These are phyloP conservation scores for Metellina segmentata DNA, from an alignment of 2,888 invertebrate species.

Conservation along the genomic window DNA sequence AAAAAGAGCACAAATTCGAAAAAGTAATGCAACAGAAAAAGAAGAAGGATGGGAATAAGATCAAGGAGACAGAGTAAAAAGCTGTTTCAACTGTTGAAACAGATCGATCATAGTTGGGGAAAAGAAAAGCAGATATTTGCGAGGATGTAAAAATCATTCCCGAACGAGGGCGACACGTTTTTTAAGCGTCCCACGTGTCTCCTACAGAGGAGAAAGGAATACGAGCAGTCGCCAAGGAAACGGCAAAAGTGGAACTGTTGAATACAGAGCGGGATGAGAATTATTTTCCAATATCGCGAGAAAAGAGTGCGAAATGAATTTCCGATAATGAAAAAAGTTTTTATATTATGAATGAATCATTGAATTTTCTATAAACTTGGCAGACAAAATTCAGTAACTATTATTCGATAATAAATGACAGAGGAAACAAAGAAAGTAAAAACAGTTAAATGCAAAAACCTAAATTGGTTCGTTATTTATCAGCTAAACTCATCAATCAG, in stretches of 20 bases:
- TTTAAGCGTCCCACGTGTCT: neutral
- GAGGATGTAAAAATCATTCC: neutral
- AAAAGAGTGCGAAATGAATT: neutral
- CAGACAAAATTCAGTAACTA: too few relatives aligned
- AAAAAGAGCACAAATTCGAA: neutral
- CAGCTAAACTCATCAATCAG: too few relatives aligned
- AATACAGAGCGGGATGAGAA: neutral
- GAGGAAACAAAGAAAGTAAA: too few relatives aligned
- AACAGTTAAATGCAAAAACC: too few relatives aligned
- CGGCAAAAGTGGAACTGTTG: neutral
- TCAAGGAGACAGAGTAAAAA: neutral
- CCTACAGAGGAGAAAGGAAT: neutral
- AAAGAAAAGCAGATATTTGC: neutral
- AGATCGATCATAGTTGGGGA: conserved; percentile 2
- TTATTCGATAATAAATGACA: too few relatives aligned
- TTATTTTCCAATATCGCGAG: neutral
- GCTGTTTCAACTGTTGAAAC: conserved; percentile 17
- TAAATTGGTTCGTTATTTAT: too few relatives aligned
- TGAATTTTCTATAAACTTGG: too few relatives aligned
- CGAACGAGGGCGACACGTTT: neutral
- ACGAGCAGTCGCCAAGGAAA: neutral
- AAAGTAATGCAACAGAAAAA: neutral
- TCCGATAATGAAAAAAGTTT: neutral
- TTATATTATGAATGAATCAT: neutral
- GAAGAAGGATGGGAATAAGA: neutral